phyloP scores from a whole-genome alignment of 2,888 invertebrate species.

The Gasteruption jaculator region DNA sequence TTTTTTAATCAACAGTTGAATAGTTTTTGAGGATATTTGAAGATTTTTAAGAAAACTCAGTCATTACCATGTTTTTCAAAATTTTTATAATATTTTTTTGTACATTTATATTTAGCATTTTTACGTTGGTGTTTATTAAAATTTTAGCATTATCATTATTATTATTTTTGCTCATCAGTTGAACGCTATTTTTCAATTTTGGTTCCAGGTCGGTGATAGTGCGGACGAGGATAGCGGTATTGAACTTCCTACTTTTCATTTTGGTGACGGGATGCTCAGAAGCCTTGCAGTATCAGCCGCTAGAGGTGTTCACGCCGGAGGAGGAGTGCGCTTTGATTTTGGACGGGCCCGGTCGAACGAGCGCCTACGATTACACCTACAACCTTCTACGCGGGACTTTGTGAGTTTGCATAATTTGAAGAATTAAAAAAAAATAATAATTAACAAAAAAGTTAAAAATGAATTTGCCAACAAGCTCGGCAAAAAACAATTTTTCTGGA shows the following conservation, averaged over 20 bases:
- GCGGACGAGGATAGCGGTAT: constrained; percentile 29
- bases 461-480: too few species aligned
- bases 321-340: constrained; percentile 76
- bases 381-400: constrained; percentile 75
- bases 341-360: constrained; percentile 73
- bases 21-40: too few species aligned
- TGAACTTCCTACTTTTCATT: constrained; percentile 24
- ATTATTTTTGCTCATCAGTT: background rate
- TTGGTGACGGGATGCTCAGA: too few species aligned
- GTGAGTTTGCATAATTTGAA: constrained; percentile 59
- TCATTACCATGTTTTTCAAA: too few species aligned
- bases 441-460: too few species aligned
- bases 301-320: constrained; percentile 40
- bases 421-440: too few species aligned
- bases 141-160: constrained; percentile 6
- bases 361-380: constrained; percentile 78
- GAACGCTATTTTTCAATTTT: constrained; percentile 3
- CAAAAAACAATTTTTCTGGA: too few species aligned
- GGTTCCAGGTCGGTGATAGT: constrained; percentile 35
- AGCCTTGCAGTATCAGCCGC: constrained; percentile 41
- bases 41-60: too few species aligned
- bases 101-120: background rate
- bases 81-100: too few species aligned
- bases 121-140: background rate
- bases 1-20: too few species aligned